A percentile compares a stretch with the other conserved stretches of the same genome.
Evolutionary conservation across 2,888 invertebrate species (phyloP).

Genomic region (Himalopsyche tibetana): DNA sequence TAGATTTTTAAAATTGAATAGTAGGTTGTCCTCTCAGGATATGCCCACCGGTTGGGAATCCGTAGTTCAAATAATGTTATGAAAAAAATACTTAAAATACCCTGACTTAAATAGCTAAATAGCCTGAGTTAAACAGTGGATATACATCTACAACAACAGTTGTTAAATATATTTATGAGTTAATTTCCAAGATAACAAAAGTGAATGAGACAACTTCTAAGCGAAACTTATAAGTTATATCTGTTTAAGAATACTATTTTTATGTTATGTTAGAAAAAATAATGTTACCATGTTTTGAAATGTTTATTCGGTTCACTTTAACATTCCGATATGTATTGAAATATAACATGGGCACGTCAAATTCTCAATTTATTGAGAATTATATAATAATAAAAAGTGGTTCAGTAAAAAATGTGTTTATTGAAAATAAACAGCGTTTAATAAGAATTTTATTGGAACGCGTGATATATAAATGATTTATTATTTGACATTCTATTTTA

Average conservation of each 20-base stretch:
- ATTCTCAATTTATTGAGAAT: too few species aligned
- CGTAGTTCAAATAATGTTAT: too few species aligned
- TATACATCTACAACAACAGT: neutral
- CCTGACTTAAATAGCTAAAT: neutral
- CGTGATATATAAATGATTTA: neutral
- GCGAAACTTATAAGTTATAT: neutral
- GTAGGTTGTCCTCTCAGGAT: too few species aligned
- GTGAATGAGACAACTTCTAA: constrained; percentile 6
- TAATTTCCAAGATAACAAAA: neutral
- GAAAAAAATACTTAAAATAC: too few species aligned
- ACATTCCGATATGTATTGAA: too few species aligned
- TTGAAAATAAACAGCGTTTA: constrained; percentile 13
- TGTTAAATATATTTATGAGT: neutral
- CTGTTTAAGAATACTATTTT: neutral
- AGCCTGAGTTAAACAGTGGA: neutral
- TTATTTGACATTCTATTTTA: neutral
- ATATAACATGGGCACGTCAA: too few species aligned
- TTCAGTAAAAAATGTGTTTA: neutral
- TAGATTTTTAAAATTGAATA: too few species aligned
- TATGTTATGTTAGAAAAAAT: neutral
- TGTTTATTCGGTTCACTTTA: too few species aligned
- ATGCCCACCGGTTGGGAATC: too few species aligned
- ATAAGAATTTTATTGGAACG: neutral
- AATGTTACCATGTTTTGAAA: too few species aligned
- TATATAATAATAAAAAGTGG: too few species aligned